Evolutionary conservation across 2,113 vertebrate genomes (phyloP).

Genomic region (Ceyx cyanopectus): DNA sequence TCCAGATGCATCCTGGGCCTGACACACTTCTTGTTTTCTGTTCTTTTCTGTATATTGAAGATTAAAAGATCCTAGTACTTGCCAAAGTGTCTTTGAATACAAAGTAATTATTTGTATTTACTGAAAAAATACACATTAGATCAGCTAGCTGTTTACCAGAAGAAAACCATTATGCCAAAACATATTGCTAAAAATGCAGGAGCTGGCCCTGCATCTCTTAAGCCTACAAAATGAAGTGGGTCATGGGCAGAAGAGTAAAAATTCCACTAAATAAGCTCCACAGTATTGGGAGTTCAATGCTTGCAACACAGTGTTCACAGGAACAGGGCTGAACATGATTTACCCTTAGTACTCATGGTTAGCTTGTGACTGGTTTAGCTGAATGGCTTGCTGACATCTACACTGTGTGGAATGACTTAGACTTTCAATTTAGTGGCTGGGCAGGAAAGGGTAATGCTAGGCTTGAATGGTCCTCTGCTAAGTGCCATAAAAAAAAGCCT

Average conservation of each 20-base stretch:
- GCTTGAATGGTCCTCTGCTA: background rate
- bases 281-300: background rate
- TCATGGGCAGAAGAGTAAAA: background rate
- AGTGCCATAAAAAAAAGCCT: background rate
- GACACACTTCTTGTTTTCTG: background rate
- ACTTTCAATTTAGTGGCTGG: background rate
- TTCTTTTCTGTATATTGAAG: background rate
- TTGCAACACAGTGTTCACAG: background rate
- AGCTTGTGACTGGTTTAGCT: background rate
- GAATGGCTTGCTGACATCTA: slow-evolving; percentile 4
- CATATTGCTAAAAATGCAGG: background rate
- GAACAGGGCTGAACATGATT: background rate
- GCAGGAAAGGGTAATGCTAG: background rate
- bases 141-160: background rate
- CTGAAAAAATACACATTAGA: background rate
- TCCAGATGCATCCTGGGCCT: background rate
- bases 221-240: background rate
- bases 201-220: background rate
- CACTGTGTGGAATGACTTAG: background rate
- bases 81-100: background rate
- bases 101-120: background rate
- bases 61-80: background rate
- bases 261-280: background rate
- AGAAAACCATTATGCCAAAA: background rate
- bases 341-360: background rate